Conservation (phyloP, 2,113 vertebrate species). For the Gopherus flavomarginatus region DNA sequence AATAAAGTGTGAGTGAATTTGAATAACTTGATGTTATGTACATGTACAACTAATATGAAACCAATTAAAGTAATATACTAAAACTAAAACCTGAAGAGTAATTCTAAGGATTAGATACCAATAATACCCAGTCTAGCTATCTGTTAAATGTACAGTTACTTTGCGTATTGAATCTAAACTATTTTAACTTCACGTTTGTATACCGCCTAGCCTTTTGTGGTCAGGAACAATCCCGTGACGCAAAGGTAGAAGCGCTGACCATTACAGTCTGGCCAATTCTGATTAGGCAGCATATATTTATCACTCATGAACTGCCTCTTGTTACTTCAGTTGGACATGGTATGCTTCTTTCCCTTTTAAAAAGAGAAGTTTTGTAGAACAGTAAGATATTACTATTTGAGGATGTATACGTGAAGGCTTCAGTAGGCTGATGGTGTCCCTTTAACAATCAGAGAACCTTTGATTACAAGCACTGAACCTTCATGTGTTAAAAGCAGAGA, state of each 20-base stretch:
- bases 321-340: neutral
- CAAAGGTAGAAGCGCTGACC: neutral
- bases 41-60: neutral
- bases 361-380: neutral
- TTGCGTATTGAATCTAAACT: neutral
- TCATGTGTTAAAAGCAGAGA: neutral
- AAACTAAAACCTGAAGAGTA: neutral
- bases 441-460: neutral
- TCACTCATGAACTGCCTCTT: neutral
- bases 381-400: neutral
- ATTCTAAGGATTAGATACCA: neutral
- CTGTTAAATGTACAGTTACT: neutral
- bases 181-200: neutral
- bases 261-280: neutral
- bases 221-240: neutral
- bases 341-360: neutral
- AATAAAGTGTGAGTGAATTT: neutral
- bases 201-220: neutral
- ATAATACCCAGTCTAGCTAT: neutral
- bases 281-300: neutral
- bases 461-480: neutral
- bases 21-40: neutral
- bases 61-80: neutral
- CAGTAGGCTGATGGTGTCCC: neutral
- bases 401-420: neutral